Percentiles rank a stretch among this genome's conserved stretches.
phyloP scores from a whole-genome alignment of 2,113 vertebrate species.

The Gobiocypris rarus region DNA sequence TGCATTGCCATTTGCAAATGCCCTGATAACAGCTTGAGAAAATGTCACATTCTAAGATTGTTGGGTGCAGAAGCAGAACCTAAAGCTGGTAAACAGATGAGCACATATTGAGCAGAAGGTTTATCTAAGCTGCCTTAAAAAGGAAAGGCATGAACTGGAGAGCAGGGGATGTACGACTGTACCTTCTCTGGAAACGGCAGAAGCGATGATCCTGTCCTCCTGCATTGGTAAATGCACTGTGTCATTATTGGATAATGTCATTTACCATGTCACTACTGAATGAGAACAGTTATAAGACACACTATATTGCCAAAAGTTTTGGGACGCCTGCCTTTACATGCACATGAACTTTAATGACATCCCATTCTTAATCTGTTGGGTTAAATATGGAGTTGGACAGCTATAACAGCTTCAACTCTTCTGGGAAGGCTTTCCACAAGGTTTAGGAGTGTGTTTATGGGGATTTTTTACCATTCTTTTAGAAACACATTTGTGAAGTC shows the following conservation, averaged over 20 bases:
- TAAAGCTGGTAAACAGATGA: constrained; percentile 4
- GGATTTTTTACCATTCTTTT: too few species aligned
- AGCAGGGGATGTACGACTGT: constrained; percentile 29
- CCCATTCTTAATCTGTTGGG: too few species aligned
- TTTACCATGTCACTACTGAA: constrained; percentile 2
- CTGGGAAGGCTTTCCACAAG: too few species aligned
- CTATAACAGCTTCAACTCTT: too few species aligned
- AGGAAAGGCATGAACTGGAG: constrained; percentile 80
- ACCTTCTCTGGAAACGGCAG: constrained; percentile 16
- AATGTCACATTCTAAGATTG: constrained; percentile 58
- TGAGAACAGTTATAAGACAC: neutral
- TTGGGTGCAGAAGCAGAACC: constrained; percentile 26
- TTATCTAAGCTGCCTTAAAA: constrained; percentile 78
- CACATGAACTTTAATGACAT: too few species aligned
- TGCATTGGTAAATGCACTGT: constrained; percentile 53
- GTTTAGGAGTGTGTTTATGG: too few species aligned
- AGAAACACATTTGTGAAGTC: too few species aligned
- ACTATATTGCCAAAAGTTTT: too few species aligned
- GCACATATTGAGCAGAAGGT: constrained; percentile 13
- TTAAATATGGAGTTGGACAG: too few species aligned
- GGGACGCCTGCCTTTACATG: too few species aligned
- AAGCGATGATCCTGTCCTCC: neutral
- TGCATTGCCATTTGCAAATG: constrained; percentile 56
- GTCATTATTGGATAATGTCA: constrained; percentile 44
- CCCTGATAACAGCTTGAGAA: neutral